Evolutionary conservation across 2,888 invertebrate genomes (phyloP), one percentile per base, ranked within the genome.

Genomic region (Cistogaster globosa): DNA sequence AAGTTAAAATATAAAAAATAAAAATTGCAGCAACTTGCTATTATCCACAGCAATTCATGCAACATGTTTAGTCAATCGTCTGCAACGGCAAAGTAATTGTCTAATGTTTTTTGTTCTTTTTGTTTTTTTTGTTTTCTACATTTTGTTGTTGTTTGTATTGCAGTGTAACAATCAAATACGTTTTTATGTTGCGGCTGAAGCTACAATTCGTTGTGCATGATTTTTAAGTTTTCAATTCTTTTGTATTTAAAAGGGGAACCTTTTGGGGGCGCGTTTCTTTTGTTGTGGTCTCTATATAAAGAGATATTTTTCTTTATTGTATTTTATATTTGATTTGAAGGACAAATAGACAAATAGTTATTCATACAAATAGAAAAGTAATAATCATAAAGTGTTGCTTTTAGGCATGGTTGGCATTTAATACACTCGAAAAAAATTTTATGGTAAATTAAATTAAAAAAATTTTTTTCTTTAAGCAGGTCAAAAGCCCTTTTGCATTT

Each of bases 171-270:
- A 76, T 81, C 75, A 76, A 75, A 42, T 69, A 60, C 63, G 60
- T 82, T 85, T 82, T 74, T 48, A 65, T 85, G 81, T 78, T 75
- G 63, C 74, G 82, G 78, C 75, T 75, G 82, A 78, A 75, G 69
- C 74, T 75, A 65, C 85, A 85, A 85, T 85, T 85, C 85, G 85
- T 67, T 79, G 71, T 79, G 82, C 85, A 85, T 85, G 85, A 69
- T 51, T 71, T 85, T 82, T 76, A 72, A 58, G 42, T 60, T 67
- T 65, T 53, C n/a, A 69, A 18, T 32, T 76, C 12, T 45, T 63
- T 75, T 58, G 62, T 60, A n/a, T 1, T 69, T 42, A 5, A 38
- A 57, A 42, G 16, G 68, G 69, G 60, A 48, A 78, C 75, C 82
- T 85, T 85, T 85, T 85, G 85, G 75, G 75, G 85, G 82, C 78